Base-by-base conservation (phyloP, 1,140 invertebrate species). In the Lineus longissimus region DNA sequence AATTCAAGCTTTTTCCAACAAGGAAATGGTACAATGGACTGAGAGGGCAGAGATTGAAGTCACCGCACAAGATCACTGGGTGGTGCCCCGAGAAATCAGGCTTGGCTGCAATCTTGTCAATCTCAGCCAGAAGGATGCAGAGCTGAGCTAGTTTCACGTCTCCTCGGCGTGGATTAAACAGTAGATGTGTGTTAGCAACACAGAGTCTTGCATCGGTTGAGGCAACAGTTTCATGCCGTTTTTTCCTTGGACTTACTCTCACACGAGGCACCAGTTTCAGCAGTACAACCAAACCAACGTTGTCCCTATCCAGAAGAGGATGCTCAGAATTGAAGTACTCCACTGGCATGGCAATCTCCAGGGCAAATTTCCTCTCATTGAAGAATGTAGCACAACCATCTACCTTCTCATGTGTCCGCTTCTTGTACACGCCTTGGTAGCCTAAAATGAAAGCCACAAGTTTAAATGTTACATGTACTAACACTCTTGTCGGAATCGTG, bases 151-250 rank as follows among this genome's bases (percentile, higher is more conserved):
- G 82, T 72, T 94, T 88, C 0, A 97, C 87, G 79, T 98, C 94
- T 25, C 90, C 87, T 29, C 95, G 81, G 71, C 83, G 88, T 0
- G 92, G 93, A 85, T 97, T 97, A 76, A 91, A 98, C 6, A 97
- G 81, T n/a, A 98, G 83, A 83, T 98, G 95, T 0, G 95, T 97
- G 2, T 92, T 98, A 4, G 92, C 92, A 0, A 97, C 86, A 29
- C 92, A 85, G 55, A 94, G 78, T 23, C 87, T 80, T 6, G 79
- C 81, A 0, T 77, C 22, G 17, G 15, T 23, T 7, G 2, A 7
- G 2, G 7, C 7, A 45, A 13, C 13, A 6, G 7, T 29, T 25
- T 73, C 66, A 64, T 82, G 85, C 0, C 87, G 78, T 9, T 81
- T 73, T 62, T 25, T 55, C 11, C 23, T 64, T 25, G 33, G 19